Percentiles rank a stretch among this genome's conserved stretches.
Evolutionary conservation across 1,140 invertebrate genomes (phyloP).

Genomic region (Nephila pilipes): DNA sequence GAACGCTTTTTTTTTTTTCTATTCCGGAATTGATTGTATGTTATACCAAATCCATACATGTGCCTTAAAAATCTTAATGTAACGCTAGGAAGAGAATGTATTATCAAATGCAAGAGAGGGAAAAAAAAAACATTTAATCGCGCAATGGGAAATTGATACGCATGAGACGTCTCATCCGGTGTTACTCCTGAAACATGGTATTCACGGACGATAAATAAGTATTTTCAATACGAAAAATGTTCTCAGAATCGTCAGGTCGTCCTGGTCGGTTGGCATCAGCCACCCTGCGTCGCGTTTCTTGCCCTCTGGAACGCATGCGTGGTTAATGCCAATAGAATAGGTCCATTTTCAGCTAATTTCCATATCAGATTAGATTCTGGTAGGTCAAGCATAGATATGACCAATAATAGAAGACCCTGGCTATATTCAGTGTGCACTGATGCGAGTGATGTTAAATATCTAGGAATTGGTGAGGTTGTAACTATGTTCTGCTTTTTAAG

Average conservation of each 20-base stretch:
- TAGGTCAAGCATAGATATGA: not conserved
- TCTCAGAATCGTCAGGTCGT: slow-evolving; percentile 30
- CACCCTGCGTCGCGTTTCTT: not conserved
- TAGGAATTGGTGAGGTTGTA: not conserved
- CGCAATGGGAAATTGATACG: slow-evolving; percentile 1
- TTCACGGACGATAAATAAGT: slow-evolving; percentile 26
- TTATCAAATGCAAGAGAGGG: not conserved
- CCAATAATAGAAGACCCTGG: not conserved
- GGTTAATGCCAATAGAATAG: slow-evolving; percentile 5
- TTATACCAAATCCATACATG: too few species aligned
- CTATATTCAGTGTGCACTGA: not conserved
- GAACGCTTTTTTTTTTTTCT: not conserved
- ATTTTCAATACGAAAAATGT: slow-evolving; percentile 20
- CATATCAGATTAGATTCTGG: not conserved
- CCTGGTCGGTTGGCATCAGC: not conserved
- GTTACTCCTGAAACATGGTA: not conserved
- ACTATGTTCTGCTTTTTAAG: too few species aligned
- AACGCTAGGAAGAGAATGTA: not conserved
- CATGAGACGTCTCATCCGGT: slow-evolving; percentile 1
- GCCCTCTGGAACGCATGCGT: not conserved
- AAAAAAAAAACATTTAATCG: slow-evolving; percentile 32
- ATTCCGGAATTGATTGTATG: not conserved
- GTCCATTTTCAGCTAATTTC: slow-evolving; percentile 14
- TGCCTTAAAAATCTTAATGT: not conserved
- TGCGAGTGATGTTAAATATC: not conserved